These are phyloP conservation scores for Accipiter virgatus DNA, from an alignment of 2,113 vertebrate species.

Conservation along the genomic window DNA sequence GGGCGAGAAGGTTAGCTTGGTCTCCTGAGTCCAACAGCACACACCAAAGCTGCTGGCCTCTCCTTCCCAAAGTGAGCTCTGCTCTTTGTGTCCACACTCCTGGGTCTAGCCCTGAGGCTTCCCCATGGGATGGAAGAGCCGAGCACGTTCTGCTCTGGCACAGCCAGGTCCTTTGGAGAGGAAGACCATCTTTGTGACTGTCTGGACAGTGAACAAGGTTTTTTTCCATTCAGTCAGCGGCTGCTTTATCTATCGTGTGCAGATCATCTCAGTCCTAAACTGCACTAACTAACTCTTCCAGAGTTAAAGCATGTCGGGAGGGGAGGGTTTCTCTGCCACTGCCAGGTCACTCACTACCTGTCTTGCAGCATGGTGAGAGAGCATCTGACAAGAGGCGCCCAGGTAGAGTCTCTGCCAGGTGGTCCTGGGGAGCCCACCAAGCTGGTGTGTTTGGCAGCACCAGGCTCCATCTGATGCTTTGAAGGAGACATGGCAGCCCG, in stretches of 20 bases:
- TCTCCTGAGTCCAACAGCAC: neutral
- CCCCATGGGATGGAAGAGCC: accelerated
- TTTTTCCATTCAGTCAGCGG: neutral
- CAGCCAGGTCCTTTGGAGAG: neutral
- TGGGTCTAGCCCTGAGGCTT: neutral
- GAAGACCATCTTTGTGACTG: neutral
- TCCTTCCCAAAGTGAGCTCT: neutral
- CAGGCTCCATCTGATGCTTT: neutral
- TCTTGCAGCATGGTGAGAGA: neutral
- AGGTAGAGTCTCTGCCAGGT: neutral
- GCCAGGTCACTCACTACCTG: neutral
- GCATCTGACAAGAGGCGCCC: neutral
- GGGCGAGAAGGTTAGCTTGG: neutral
- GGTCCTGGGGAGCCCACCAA: neutral
- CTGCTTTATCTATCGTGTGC: neutral
- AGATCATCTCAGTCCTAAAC: neutral
- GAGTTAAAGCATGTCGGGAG: neutral
- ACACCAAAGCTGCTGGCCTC: neutral
- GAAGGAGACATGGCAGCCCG: neutral
- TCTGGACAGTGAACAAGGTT: neutral
- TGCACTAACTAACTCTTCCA: neutral
- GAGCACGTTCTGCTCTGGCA: accelerated
- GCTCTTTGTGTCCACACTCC: neutral
- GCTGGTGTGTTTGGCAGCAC: neutral
- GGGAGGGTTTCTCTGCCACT: neutral